Evolutionary conservation across 2,888 invertebrate genomes (phyloP).

Genomic region (Venusia cambrica): DNA sequence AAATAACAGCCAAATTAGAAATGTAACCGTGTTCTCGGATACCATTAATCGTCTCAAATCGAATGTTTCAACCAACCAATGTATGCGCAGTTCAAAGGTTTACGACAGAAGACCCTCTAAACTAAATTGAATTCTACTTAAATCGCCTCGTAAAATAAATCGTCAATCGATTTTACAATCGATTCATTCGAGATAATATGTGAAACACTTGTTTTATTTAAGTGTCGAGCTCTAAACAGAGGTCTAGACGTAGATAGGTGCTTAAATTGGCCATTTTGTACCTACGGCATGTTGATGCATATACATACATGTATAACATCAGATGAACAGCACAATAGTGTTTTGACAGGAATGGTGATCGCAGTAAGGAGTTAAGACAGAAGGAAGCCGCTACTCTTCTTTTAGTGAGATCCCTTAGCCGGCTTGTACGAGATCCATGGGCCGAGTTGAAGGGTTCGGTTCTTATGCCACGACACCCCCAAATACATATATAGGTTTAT

Average conservation of each 20-base stretch:
- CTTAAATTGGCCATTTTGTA: constrained; percentile 18
- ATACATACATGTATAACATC: too few species aligned
- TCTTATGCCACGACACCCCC: too few species aligned
- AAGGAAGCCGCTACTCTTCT: too few species aligned
- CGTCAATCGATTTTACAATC: constrained; percentile 55
- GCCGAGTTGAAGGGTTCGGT: too few species aligned
- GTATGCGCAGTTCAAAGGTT: constrained; percentile 67
- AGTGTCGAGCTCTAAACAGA: constrained; percentile 34
- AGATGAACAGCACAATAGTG: too few species aligned
- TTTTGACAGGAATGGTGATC: too few species aligned
- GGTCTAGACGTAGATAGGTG: constrained; percentile 20
- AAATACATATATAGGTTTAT: too few species aligned
- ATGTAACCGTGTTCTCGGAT: constrained; percentile 22
- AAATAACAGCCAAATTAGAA: constrained; percentile 12
- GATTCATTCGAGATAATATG: constrained; percentile 47
- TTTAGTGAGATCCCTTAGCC: too few species aligned
- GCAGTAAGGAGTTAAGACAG: too few species aligned
- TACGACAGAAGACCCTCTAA: constrained; percentile 57
- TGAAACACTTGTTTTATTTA: constrained; percentile 26
- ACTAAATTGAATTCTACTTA: constrained; percentile 73
- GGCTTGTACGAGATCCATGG: too few species aligned
- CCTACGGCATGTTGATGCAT: constrained; percentile 2
- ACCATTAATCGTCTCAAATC: constrained; percentile 44
- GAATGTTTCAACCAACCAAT: constrained; percentile 40
- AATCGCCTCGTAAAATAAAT: constrained; percentile 69